phyloP scores from a whole-genome alignment of 2,113 vertebrate species.

The Isichthys henryi region DNA sequence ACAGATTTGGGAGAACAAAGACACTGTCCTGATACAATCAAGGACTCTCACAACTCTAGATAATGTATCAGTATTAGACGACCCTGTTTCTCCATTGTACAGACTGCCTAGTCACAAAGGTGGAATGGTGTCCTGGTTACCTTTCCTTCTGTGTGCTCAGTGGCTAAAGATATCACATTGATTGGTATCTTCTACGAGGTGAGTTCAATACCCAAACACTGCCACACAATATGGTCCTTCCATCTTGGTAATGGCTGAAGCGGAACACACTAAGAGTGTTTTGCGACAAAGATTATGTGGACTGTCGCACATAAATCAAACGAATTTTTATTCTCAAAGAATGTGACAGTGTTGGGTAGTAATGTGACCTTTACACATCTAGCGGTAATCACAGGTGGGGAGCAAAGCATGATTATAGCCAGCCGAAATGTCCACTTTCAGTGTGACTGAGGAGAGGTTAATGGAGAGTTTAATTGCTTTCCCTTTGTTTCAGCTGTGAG shows the following conservation, averaged over 20 bases:
- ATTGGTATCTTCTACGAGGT: not conserved
- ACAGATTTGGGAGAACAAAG: not conserved
- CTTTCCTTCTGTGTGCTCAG: not conserved
- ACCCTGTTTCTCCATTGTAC: not conserved
- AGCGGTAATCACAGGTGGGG: not conserved
- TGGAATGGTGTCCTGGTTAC: not conserved
- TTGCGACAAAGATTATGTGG: not conserved
- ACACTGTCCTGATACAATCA: not conserved
- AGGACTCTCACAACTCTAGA: not conserved
- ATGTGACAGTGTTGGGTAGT: not conserved
- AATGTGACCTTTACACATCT: not conserved
- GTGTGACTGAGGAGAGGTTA: not conserved
- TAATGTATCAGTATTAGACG: not conserved
- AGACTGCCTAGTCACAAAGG: not conserved
- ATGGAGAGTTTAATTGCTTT: not conserved
- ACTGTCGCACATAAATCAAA: not conserved
- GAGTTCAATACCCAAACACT: not conserved
- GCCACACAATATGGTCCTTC: not conserved
- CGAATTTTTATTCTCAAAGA: not conserved
- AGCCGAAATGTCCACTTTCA: not conserved
- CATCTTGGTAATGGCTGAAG: not conserved
- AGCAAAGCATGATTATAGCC: not conserved
- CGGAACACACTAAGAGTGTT: not conserved
- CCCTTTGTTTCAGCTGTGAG: not conserved
- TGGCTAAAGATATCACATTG: not conserved